Conservation (phyloP, 2,888 invertebrate genomes). For the Cephus pygmeus region DNA sequence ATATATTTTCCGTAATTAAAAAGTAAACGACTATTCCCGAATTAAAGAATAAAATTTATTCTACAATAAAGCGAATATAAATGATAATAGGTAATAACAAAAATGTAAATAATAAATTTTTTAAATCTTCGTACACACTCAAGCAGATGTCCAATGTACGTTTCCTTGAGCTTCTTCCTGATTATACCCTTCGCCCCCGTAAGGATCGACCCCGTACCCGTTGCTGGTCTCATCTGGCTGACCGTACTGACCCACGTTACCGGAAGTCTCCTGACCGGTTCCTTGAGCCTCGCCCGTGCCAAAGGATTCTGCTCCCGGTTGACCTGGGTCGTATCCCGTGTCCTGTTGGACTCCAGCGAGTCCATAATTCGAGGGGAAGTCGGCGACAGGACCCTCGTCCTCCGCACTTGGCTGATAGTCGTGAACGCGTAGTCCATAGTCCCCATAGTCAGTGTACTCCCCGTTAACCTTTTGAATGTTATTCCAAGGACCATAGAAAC, state of each 20-base stretch:
- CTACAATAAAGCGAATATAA: no score
- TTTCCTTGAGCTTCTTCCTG: not conserved
- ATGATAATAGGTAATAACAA: no score
- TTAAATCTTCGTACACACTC: no score
- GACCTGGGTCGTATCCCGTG: constrained; percentile 13
- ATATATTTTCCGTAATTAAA: no score
- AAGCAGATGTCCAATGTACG: not conserved
- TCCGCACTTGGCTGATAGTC: constrained; percentile 24
- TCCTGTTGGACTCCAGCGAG: constrained; percentile 8
- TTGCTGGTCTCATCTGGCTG: not conserved
- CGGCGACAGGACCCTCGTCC: constrained; percentile 6
- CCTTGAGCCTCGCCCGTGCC: constrained; percentile 5
- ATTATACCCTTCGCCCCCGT: not conserved
- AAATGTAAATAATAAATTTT: no score
- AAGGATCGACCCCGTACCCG: not conserved
- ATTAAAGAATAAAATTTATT: no score
- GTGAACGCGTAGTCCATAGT: constrained; percentile 35
- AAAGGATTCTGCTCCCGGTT: constrained; percentile 24
- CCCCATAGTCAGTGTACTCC: constrained; percentile 36
- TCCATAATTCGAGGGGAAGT: constrained; percentile 23
- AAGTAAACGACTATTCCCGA: no score
- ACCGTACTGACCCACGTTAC: no score
- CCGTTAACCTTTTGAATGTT: constrained; percentile 33
- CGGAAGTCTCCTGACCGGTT: not conserved
- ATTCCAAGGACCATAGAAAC: constrained; percentile 30